Evolutionary conservation across 2,797 vertebrate species (phyloP), one percentile per base, ranked within the genome.

Genomic region (Tarsius wallacei): DNA sequence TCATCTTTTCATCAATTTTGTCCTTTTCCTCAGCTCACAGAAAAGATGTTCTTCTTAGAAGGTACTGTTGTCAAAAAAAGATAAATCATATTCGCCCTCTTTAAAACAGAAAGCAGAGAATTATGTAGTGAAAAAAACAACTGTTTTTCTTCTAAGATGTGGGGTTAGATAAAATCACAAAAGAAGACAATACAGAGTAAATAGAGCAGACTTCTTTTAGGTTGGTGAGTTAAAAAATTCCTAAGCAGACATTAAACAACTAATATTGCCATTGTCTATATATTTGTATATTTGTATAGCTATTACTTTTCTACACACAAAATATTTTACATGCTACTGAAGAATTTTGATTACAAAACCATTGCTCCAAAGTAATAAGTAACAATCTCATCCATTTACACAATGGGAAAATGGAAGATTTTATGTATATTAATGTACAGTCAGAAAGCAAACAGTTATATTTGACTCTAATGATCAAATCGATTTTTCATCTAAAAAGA

Each of bases 401-500:
- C 33, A 88, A 22, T 36, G 28, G 47, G 28, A 78, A 93, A 90
- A 61, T 61, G 26, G 12, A 94, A 95, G 22, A 49, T 70, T 94
- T 81, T 84, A 26, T 96, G 63, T 68, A 82, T 92, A 70, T 85
- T 59, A 88, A 94, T 51, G 16, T 84, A 74, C 2, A 42, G 7
- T 59, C 93, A 42, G 64, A 31, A 94, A 96, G 87, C 15, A 73
- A 93, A 92, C 3, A 13, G 92, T 90, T 94, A 71, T 28, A 42
- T 66, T 86, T 71, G 36, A 26, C 91, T 97, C 84, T 31, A 5
- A 95, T 17, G 2, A 93, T 80, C 80, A 15, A 87, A 76, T 51
- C 81, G 28, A 63, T 19, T 16, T 26, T 97, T 97, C 92, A 88
- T 91, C 64, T 91, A 68, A 97, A 98, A 36, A 61, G 16, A 16